Evolutionary conservation across 2,797 vertebrate species (phyloP).

Genomic region (Scolopax bukidnonensis): DNA sequence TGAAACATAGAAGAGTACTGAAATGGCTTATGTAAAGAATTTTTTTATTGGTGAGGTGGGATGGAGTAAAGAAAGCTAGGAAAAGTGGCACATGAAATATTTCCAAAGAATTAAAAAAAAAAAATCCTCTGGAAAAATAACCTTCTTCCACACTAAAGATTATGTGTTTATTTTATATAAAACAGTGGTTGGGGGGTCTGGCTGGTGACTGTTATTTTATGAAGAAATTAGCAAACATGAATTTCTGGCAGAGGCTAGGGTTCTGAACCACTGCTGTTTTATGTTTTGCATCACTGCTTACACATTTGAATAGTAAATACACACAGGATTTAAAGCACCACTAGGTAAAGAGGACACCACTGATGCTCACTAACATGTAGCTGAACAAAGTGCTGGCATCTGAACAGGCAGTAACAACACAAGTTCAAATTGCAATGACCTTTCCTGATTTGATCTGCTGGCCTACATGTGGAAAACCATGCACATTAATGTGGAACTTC

Average conservation of each 20-base stretch:
- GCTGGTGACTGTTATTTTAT: not conserved
- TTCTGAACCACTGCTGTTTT: not conserved
- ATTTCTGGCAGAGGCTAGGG: not conserved
- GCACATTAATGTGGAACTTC: not conserved
- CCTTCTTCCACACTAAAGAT: not conserved
- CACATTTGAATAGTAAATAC: not conserved
- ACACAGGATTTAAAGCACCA: not conserved
- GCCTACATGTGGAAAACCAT: not conserved
- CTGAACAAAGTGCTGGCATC: not conserved
- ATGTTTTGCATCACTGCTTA: not conserved
- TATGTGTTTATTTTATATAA: not conserved
- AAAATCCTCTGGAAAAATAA: not conserved
- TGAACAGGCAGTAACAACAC: not conserved
- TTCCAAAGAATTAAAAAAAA: not conserved
- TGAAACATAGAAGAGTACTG: not conserved
- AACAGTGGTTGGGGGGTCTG: not conserved
- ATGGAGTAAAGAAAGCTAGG: not conserved
- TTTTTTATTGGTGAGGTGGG: not conserved
- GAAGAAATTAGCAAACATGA: not conserved
- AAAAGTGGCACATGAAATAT: not conserved
- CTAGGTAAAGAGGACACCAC: not conserved
- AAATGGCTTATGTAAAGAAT: not conserved
- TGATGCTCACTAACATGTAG: not conserved
- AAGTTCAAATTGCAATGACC: not conserved
- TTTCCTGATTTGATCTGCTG: slow-evolving; percentile 37